Conservation (phyloP, 37 sponge, comb jelly and placozoan species). For the Cliona cf. orientalis region DNA sequence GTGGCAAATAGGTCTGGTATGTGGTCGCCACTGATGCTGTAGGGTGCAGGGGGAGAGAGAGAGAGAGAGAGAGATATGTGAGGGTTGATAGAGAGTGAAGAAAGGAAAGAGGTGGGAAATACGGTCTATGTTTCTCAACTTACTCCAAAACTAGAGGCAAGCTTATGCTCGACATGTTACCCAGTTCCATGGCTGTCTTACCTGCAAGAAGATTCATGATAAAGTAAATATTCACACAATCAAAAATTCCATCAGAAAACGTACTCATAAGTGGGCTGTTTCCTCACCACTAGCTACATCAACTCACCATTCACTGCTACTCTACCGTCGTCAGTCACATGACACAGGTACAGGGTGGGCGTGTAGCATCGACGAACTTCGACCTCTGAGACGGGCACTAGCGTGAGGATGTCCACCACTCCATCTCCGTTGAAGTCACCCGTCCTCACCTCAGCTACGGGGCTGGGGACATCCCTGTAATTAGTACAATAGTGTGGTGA, state of each 20-base stretch:
- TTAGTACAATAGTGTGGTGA: no score
- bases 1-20: neutral
- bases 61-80: neutral
- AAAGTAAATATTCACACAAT: neutral
- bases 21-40: no score
- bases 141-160: slow-evolving; percentile 27
- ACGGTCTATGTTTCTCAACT: neutral
- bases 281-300: no score
- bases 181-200: no score
- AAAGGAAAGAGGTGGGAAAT: no score
- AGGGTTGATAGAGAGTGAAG: neutral
- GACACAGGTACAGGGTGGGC: slow-evolving; percentile 18
- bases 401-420: slow-evolving; percentile 20
- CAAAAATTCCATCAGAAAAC: neutral
- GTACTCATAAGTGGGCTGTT: no score
- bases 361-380: slow-evolving; percentile 8
- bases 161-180: no score
- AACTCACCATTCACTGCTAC: no score
- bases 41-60: no score
- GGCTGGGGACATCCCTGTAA: slow-evolving; percentile 21
- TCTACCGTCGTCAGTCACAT: no score
- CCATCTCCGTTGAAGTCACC: slow-evolving; percentile 61
- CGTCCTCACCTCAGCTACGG: slow-evolving; percentile 6
- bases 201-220: neutral
- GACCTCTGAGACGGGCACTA: neutral